A percentile compares a stretch with the other conserved stretches of the same genome.
Conservation (phyloP, 2,113 vertebrate species). For the Kryptolebias marmoratus region DNA sequence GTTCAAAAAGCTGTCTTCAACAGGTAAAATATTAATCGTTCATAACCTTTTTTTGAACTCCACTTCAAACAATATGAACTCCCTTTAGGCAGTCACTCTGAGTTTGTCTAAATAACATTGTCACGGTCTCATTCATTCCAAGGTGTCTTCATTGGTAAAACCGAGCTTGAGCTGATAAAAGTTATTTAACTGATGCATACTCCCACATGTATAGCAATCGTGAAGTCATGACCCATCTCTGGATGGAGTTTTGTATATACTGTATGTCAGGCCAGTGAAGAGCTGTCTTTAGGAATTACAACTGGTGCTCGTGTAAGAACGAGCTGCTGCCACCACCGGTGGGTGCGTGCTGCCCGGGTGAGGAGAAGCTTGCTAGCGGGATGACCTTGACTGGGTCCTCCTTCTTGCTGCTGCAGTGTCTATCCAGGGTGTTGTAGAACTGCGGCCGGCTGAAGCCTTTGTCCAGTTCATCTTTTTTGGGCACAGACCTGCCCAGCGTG, state of each 20-base stretch:
- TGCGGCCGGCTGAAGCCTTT: slow-evolving; percentile 84
- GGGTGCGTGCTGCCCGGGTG: slow-evolving; percentile 75
- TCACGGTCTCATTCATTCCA: slow-evolving; percentile 32
- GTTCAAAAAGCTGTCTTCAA: too few relatives aligned
- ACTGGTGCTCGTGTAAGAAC: slow-evolving; percentile 90
- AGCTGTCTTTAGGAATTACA: slow-evolving; percentile 76
- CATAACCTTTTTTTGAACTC: too few relatives aligned
- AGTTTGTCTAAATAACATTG: slow-evolving; percentile 34
- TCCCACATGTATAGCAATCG: slow-evolving; percentile 38
- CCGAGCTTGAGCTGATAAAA: slow-evolving; percentile 48
- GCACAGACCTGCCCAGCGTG: slow-evolving; percentile 87
- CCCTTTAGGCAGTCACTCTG: slow-evolving; percentile 37
- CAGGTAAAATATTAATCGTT: too few relatives aligned
- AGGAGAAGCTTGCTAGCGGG: slow-evolving; percentile 88
- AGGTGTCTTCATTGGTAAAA: slow-evolving; percentile 43
- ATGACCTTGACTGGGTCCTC: slow-evolving; percentile 92
- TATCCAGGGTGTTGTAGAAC: slow-evolving; percentile 92
- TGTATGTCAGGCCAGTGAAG: slow-evolving; percentile 39
- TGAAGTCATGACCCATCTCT: slow-evolving; percentile 44
- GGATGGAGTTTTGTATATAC: slow-evolving; percentile 35
- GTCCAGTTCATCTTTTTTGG: slow-evolving; percentile 89
- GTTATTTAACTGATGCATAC: slow-evolving; percentile 49
- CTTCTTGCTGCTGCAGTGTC: slow-evolving; percentile 84
- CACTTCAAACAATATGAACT: too few relatives aligned
- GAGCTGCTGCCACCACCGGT: slow-evolving; percentile 67